These are phyloP conservation scores for Streptopelia turtur DNA, from an alignment of 2,797 vertebrate species.

Conservation along the genomic window DNA sequence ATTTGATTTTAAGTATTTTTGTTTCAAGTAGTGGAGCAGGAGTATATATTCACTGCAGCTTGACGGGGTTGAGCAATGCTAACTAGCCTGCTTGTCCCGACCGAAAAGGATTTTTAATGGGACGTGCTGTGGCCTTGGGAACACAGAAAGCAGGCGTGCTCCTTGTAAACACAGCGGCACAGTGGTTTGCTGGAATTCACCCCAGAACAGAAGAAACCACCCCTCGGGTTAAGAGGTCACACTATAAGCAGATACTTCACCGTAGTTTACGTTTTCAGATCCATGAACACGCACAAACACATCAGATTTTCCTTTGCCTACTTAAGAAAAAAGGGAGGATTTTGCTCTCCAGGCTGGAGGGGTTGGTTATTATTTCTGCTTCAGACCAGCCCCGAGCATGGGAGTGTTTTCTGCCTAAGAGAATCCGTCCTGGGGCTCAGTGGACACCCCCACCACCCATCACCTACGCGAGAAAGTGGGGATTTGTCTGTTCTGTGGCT, in stretches of 20 bases:
- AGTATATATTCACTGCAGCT: background rate
- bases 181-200: conserved; percentile 32
- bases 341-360: background rate
- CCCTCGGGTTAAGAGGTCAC: background rate
- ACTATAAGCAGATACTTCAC: background rate
- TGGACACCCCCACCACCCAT: fast-evolving
- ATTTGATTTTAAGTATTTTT: background rate
- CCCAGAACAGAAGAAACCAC: background rate
- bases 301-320: background rate
- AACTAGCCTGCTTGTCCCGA: background rate
- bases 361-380: background rate
- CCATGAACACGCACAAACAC: background rate
- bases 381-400: background rate
- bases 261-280: background rate
- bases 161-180: conserved; percentile 29
- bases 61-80: background rate
- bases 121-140: background rate
- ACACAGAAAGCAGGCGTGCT: background rate
- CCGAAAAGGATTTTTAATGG: background rate
- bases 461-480: background rate
- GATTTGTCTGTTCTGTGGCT: background rate
- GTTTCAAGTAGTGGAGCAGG: background rate
- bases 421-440: background rate
- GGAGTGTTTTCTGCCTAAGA: background rate
- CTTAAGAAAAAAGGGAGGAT: background rate